Percentiles rank a stretch among this genome's conserved stretches.
phyloP scores from a whole-genome alignment of 2,113 vertebrate genomes.

The Thunnus maccoyii region DNA sequence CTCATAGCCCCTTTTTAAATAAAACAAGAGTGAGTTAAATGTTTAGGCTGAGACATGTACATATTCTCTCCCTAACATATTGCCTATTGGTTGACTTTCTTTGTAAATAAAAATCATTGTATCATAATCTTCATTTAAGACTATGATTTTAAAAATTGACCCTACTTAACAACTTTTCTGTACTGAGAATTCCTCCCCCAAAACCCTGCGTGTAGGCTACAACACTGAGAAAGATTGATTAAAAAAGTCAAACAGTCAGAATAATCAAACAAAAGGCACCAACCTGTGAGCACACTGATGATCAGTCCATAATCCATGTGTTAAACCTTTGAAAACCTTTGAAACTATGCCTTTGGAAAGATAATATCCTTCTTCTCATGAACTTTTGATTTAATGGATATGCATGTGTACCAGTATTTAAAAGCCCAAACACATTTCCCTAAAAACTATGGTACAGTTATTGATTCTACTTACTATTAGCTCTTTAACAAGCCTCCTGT shows the following conservation, averaged over 20 bases:
- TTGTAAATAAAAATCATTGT: background rate
- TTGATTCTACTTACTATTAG: background rate
- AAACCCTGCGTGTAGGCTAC: background rate
- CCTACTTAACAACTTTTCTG: no score
- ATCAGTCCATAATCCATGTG: slow-evolving; percentile 43
- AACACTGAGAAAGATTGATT: no score
- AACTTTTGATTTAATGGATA: background rate
- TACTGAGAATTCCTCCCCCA: no score
- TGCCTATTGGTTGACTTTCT: background rate
- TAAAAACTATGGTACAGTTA: background rate
- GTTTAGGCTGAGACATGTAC: background rate
- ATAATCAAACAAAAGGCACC: slow-evolving; percentile 11
- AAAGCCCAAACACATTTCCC: no score
- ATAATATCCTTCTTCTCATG: background rate
- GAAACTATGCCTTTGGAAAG: background rate
- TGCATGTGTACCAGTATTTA: no score
- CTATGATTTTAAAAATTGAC: no score
- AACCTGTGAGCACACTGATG: slow-evolving; percentile 56
- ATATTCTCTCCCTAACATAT: background rate
- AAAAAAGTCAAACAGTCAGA: background rate
- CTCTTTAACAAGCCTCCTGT: background rate
- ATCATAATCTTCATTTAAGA: no score
- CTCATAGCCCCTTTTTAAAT: no score
- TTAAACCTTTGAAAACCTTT: slow-evolving; percentile 34
- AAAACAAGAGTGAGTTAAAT: no score